Evolutionary conservation across 2,113 vertebrate genomes (phyloP), one percentile per base, ranked within the genome.

Genomic region (Paramormyrops kingsleyae): DNA sequence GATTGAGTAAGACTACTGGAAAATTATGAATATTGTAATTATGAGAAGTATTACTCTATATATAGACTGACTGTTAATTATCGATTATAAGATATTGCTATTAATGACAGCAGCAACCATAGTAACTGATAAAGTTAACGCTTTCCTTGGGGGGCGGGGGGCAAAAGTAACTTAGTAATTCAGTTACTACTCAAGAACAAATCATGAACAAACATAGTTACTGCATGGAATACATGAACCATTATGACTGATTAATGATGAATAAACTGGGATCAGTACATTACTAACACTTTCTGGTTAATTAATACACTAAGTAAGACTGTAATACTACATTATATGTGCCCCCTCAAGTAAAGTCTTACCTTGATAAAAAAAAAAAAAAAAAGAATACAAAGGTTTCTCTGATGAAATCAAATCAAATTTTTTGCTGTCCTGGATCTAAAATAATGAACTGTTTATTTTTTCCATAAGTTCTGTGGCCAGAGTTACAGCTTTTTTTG

Each of bases 401-500:
- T 59, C 46, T 13, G 39, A 85, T 56, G 31, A 24, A 49, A 59
- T 84, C 52, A 13, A 49, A 59, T 84, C 39, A 56, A 59, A 8
- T 21, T 87, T 90, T 44, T 89, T 53, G 74, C 62, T 87, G 47
- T 39, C 49, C 31, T 80, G 31, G 46, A 80, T 66, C 85, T 87
- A 46, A 80, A 90, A 90, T 62, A 87, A 90, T 87, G 49, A 53
- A 12, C 66, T 53, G 24, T 90, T 74, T 90, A 35, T 90, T 87
- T 90, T 90, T n/a, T 52, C 85, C 89, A 27, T 52, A 59, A n/a
- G 50, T 84, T 59, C 90, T 90, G 89, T 87, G 62, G 89, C 84
- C 47, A 53, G 46, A 87, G 44, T 85, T 74, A 50, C 53, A 90
- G 89, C 86, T 88, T 90, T 88, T 88, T 90, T 91, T 85, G 92